These are phyloP conservation scores for Puntigrus tetrazona DNA, from an alignment of 2,113 vertebrate species.

Conservation along the genomic window DNA sequence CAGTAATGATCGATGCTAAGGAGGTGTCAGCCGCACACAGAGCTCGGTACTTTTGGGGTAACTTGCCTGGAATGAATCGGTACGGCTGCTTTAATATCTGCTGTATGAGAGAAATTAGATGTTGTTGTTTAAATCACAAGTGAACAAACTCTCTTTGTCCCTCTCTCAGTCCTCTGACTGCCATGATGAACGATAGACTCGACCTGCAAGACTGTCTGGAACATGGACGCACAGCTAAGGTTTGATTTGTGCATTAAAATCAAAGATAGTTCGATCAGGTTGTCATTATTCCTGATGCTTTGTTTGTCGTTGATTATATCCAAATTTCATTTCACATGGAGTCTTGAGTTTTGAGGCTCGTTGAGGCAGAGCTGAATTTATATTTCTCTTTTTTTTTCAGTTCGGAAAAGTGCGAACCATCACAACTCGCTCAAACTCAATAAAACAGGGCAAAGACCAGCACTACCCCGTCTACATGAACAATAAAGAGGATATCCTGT, in stretches of 20 bases:
- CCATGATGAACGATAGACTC: slow-evolving; percentile 91
- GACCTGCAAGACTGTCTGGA: slow-evolving; percentile 97
- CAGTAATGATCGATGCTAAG: slow-evolving; percentile 99
- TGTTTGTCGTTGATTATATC: not conserved
- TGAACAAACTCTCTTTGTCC: not conserved
- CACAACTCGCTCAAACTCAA: slow-evolving; percentile 99
- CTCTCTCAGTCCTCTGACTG: slow-evolving; percentile 81
- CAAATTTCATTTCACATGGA: not conserved
- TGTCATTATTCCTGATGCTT: not conserved
- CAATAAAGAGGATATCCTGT: slow-evolving; percentile 98
- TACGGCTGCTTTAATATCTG: slow-evolving; percentile 58
- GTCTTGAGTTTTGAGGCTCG: not conserved
- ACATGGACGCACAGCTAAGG: slow-evolving; percentile 96
- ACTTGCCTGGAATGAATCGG: slow-evolving; percentile 99
- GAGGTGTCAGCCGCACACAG: slow-evolving; percentile 97
- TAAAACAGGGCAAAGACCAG: slow-evolving; percentile 99
- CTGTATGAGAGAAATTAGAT: not conserved
- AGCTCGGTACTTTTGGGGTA: slow-evolving; percentile 99
- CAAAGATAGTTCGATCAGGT: not conserved
- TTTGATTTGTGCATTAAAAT: slow-evolving; percentile 58
- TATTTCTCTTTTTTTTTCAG: slow-evolving; percentile 73
- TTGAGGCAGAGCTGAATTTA: not conserved
- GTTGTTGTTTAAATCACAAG: not conserved
- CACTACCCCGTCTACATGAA: slow-evolving; percentile 99
- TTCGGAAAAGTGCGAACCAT: slow-evolving; percentile 99